Evolutionary conservation across 2,113 vertebrate species (phyloP).

Genomic region (Blennius ocellaris): DNA sequence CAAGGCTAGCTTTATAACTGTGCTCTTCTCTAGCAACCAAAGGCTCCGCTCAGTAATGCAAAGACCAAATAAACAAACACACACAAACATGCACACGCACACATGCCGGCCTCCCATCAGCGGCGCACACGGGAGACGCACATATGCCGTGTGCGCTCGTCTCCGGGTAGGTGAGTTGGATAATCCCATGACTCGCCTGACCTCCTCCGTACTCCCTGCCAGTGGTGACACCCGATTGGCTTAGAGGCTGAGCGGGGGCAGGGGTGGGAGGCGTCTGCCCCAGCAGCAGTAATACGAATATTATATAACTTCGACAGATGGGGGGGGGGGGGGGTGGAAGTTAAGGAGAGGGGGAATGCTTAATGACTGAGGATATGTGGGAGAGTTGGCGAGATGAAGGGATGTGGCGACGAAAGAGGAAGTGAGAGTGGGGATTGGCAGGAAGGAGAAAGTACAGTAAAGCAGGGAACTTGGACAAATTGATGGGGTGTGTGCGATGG

Average conservation of each 20-base stretch:
- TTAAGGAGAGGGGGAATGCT: conserved; percentile 22
- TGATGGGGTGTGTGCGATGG: no score
- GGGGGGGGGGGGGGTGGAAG: conserved; percentile 36
- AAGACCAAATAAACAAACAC: conserved; percentile 35
- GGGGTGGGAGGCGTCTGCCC: conserved; percentile 26
- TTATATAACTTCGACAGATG: conserved; percentile 75
- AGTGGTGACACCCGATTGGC: conserved; percentile 66
- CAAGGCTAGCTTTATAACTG: conserved; percentile 69
- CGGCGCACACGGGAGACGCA: conserved; percentile 35
- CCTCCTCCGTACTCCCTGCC: conserved; percentile 68
- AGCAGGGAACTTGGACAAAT: conserved; percentile 1
- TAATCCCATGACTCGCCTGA: conserved; percentile 81
- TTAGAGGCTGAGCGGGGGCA: conserved; percentile 19
- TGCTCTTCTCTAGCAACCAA: conserved; percentile 47
- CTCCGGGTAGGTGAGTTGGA: conserved; percentile 76
- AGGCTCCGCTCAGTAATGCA: conserved; percentile 47
- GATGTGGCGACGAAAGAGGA: conserved; percentile 53
- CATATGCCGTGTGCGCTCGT: conserved; percentile 42
- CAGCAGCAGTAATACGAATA: conserved; percentile 53
- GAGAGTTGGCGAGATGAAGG: conserved; percentile 22
- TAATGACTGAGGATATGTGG: conserved; percentile 10
- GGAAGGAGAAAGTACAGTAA: conserved; percentile 51
- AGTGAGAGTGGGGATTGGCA: conserved; percentile 50
- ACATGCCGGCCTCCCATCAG: conserved; percentile 30
- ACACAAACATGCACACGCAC: background rate